Conservation (phyloP, 2,113 vertebrate species). For the Rhea americana region DNA sequence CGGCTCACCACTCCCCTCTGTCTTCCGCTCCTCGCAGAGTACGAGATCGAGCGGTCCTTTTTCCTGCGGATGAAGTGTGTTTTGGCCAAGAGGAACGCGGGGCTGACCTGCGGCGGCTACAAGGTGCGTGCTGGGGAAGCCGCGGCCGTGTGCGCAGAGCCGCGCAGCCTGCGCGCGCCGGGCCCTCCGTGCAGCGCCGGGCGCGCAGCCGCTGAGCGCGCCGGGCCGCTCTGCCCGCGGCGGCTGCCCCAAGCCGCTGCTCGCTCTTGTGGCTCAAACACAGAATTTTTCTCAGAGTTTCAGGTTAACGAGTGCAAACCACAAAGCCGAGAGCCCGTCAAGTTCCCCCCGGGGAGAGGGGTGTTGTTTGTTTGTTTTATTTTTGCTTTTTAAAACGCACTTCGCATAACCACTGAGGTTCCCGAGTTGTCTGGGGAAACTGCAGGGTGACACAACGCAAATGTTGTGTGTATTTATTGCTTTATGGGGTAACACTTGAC, state of each 20-base stretch:
- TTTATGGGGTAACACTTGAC: background rate
- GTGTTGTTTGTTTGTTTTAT: background rate
- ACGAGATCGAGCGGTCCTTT: conserved; percentile 96
- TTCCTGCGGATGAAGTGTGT: conserved; percentile 98
- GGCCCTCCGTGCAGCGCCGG: background rate
- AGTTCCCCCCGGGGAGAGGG: background rate
- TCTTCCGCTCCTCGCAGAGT: conserved; percentile 77
- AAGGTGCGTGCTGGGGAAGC: conserved; percentile 80
- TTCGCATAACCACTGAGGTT: background rate
- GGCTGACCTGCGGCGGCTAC: conserved; percentile 95
- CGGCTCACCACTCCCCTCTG: background rate
- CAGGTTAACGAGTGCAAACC: background rate
- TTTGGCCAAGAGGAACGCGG: conserved; percentile 94
- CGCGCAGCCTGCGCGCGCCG: fast-evolving
- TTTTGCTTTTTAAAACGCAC: background rate
- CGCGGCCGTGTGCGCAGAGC: background rate
- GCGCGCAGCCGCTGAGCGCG: background rate
- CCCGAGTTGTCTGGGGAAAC: background rate
- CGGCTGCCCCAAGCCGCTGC: background rate
- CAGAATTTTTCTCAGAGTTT: background rate
- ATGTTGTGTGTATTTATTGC: background rate
- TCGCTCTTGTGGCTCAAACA: background rate
- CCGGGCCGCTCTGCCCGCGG: background rate
- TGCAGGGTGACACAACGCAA: background rate
- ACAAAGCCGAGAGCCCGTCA: background rate